These are phyloP conservation scores for Hylomyscus alleni DNA, from an alignment of 2,797 vertebrate species.

Conservation along the genomic window DNA sequence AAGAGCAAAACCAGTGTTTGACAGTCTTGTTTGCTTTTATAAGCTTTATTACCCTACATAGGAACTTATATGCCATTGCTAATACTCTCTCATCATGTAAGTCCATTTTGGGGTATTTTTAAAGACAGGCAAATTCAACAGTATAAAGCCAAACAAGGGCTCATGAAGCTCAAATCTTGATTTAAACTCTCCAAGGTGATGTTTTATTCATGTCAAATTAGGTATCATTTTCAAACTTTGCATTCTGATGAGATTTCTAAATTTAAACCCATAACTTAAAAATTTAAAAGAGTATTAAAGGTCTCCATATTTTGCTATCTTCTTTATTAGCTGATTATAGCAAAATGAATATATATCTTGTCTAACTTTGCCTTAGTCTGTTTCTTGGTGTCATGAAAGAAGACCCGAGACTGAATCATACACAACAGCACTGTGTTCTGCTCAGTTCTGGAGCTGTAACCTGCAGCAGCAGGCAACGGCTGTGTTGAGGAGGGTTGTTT, in stretches of 20 bases:
- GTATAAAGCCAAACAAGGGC: constrained; percentile 79
- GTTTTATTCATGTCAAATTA: constrained; percentile 84
- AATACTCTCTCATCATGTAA: constrained; percentile 66
- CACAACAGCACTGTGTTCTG: not conserved
- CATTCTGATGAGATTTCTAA: constrained; percentile 86
- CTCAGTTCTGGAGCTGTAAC: not conserved
- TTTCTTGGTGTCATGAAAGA: not conserved
- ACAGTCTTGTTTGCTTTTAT: constrained; percentile 71
- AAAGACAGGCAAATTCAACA: constrained; percentile 78
- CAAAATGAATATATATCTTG: constrained; percentile 80
- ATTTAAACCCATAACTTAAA: constrained; percentile 77
- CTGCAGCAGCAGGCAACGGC: not conserved
- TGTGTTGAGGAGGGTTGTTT: not conserved
- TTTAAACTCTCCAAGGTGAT: constrained; percentile 84
- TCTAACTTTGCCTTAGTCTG: constrained; percentile 22
- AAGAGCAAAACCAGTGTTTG: constrained; percentile 73
- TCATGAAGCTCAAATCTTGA: constrained; percentile 73
- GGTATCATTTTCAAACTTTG: constrained; percentile 84
- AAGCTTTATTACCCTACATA: constrained; percentile 71
- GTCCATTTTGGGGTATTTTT: constrained; percentile 50
- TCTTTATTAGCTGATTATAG: constrained; percentile 81
- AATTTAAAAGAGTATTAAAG: constrained; percentile 84
- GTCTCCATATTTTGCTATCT: constrained; percentile 81
- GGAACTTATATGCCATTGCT: constrained; percentile 60
- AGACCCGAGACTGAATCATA: not conserved